Base-by-base conservation (phyloP, 2,888 invertebrate genomes). In the Panzeria rudis region DNA sequence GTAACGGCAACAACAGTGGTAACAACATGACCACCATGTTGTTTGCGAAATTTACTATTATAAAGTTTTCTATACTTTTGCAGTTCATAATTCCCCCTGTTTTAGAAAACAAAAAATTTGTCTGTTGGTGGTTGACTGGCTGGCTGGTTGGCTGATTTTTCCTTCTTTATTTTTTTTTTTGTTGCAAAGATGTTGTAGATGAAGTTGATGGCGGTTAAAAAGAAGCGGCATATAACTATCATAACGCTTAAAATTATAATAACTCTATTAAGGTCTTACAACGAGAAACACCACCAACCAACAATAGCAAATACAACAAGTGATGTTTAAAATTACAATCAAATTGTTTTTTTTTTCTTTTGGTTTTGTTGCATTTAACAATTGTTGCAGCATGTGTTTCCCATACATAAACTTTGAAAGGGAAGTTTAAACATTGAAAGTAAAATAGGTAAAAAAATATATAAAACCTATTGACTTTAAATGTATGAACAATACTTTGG, bases 171-270 rank as follows among this genome's bases (percentile, higher is more conserved):
- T 66, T n/a, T 41, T 47, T 76, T 62, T 23, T 54, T 35, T 64
- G 69, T 47, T 71, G 64, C 83, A 38, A 54, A 73, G 62, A 73
- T 78, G 73, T 78, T 73, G 77, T 56, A 59, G 72, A 52, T 78
- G 72, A 59, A 56, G 78, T 47, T 79, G 80, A 77, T 78, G 78
- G 68, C 82, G 78, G 69, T 69, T 56, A 59, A 78, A 61, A 84
- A 80, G 79, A 76, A 80, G 84, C 81, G 85, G 69, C 81, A 64
- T 71, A 64, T 79, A 78, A 79, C 85, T 85, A 91, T 91, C 90
- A 90, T 91, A 91, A 89, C 91, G 91, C 91, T 90, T 91, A 90
- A 90, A 85, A 90, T 91, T 91, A 90, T 90, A 90, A 90, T 90
- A 91, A 90, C 90, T 90, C 91, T 90, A 90, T 90, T 90, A 90